Base-by-base conservation (phyloP, 2,888 invertebrate genomes). In the Conchocele bisecta region DNA sequence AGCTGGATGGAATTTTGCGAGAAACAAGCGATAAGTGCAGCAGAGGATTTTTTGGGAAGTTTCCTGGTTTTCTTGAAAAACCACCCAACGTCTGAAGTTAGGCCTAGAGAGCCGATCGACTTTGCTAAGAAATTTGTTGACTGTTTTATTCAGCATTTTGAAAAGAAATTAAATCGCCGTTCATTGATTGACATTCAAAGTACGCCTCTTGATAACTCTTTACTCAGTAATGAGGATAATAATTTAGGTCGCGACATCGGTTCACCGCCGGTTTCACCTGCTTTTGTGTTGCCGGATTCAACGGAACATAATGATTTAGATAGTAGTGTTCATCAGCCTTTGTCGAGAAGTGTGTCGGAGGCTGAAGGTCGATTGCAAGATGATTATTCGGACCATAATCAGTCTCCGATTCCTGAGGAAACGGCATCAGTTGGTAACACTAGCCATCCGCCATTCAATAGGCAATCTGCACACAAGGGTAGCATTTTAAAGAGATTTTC, bases 31-130 rank as follows among this genome's bases (percentile, higher is more conserved):
- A 96, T 96, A 69, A 94, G 94, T 87, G 94, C 94, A 72, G 95
- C 96, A 65, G 95, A 95, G 87, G 96, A 96, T 92, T 97, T 97
- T 92, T 96, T 96, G 85, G 95, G 95, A 92, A 95, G 95, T 86
- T 96, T 96, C 91, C 93, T 95, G 81, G 94, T 94, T 42, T 86
- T 84, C 70, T 71, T 83, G 51, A 79, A 76, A 48, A 76, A 76
- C 54, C 81, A 83, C 42, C 71, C 66, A 17, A 66, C 63, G 42
- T 66, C 73, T 31, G 78, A 69, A 17, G 79, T 79, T 31, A 64
- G 82, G 33, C 94, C 93, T 67, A 92, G 95, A 54, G 94, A 95
- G 9, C 95, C 96, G 89, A 94, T 95, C 76, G 96, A 96, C 85
- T 94, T 96, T 87, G 93, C 96, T 75, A 94, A 94, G 84, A 96